These are phyloP conservation scores for Triplophysa rosa DNA, from an alignment of 2,113 vertebrate genomes.

Conservation along the genomic window DNA sequence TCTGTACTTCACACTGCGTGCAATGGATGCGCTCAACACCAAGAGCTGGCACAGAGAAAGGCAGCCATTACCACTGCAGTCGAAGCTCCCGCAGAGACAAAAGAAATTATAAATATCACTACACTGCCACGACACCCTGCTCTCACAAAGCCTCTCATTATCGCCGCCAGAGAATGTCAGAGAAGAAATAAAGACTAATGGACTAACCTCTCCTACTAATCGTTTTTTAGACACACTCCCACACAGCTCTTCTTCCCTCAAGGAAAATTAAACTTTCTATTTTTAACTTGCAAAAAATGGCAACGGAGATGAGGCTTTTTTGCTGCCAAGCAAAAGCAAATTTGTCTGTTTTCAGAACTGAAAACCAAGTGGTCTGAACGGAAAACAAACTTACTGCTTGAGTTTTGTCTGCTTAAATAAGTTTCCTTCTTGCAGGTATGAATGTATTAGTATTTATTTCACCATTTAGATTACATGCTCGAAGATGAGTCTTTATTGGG, in stretches of 20 bases:
- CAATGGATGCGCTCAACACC: constrained; percentile 48
- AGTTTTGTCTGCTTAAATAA: constrained; percentile 38
- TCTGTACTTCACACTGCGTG: constrained; percentile 53
- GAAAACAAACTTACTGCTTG: constrained; percentile 27
- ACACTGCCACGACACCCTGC: constrained; percentile 52
- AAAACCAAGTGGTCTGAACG: too few relatives aligned
- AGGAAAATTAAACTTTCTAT: constrained; percentile 64
- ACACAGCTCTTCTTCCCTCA: constrained; percentile 54
- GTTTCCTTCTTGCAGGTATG: constrained; percentile 53
- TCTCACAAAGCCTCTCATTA: constrained; percentile 65
- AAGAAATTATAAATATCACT: constrained; percentile 71
- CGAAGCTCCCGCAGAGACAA: constrained; percentile 60
- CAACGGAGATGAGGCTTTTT: constrained; percentile 15
- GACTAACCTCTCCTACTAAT: constrained; percentile 68
- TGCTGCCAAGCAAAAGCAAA: constrained; percentile 38
- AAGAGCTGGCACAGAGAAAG: constrained; percentile 56
- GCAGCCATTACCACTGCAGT: constrained; percentile 47
- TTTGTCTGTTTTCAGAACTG: constrained; percentile 41
- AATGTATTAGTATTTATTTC: constrained; percentile 61
- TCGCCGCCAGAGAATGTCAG: constrained; percentile 62
- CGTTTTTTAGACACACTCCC: constrained; percentile 63
- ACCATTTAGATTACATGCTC: constrained; percentile 68
- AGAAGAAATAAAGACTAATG: constrained; percentile 70
- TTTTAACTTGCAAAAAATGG: constrained; percentile 57
- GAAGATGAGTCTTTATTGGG: constrained; percentile 65